Evolutionary conservation across 2,888 invertebrate species (phyloP).

Genomic region (Drosophila demipolita): DNA sequence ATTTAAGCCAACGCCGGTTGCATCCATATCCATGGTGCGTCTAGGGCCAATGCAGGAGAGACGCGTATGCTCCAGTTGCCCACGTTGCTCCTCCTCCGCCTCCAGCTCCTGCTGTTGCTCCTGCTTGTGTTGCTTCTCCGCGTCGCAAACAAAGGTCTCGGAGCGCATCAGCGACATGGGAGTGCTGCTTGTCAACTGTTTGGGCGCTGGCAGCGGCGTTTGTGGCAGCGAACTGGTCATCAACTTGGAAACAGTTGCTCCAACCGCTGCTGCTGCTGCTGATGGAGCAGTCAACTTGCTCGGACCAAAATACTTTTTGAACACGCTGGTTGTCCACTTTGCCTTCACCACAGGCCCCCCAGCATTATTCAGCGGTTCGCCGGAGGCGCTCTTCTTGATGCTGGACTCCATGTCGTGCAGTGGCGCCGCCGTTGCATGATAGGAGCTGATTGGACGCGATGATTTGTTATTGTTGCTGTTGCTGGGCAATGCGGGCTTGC

Average conservation of each 20-base stretch:
- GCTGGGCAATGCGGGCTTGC: conserved; percentile 66
- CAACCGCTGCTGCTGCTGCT: background rate
- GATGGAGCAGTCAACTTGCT: conserved; percentile 30
- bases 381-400: conserved; percentile 80
- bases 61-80: conserved; percentile 49
- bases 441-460: conserved; percentile 58
- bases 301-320: conserved; percentile 81
- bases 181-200: conserved; percentile 59
- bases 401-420: conserved; percentile 57
- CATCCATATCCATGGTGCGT: conserved; percentile 48
- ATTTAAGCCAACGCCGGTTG: background rate
- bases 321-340: conserved; percentile 78
- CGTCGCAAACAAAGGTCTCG: conserved; percentile 83
- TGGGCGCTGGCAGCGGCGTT: conserved; percentile 58
- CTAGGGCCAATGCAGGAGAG: conserved; percentile 54
- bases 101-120: conserved; percentile 1
- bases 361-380: conserved; percentile 80
- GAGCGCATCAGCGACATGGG: conserved; percentile 78
- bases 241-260: conserved; percentile 6
- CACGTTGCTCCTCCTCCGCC: background rate
- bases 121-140: conserved; percentile 61
- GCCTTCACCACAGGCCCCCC: conserved; percentile 76
- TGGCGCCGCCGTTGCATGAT: conserved; percentile 49
- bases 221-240: conserved; percentile 61
- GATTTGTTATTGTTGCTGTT: conserved; percentile 1